Percentiles rank a stretch among this genome's conserved stretches.
Evolutionary conservation across 2,113 vertebrate species (phyloP).

Genomic region (Acrocephalus kingi): DNA sequence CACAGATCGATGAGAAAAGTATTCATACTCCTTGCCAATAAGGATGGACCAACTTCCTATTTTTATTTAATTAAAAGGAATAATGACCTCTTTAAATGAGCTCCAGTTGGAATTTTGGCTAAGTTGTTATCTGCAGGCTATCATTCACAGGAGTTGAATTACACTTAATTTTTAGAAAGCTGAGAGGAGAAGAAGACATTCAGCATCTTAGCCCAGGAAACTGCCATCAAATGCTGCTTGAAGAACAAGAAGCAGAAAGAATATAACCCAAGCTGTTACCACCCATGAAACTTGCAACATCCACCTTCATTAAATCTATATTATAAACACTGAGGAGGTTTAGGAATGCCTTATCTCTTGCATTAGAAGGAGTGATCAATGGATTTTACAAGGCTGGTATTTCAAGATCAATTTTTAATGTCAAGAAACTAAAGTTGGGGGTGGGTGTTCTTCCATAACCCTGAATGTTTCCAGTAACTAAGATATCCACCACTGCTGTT

Average conservation of each 20-base stretch:
- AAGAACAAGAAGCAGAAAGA: background rate
- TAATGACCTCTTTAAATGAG: background rate
- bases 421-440: background rate
- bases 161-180: conserved; percentile 3
- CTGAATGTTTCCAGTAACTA: background rate
- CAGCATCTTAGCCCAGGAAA: background rate
- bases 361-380: conserved; percentile 14
- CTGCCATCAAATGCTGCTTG: background rate
- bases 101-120: background rate
- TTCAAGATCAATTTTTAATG: conserved; percentile 36
- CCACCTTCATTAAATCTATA: background rate
- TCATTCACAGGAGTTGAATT: background rate
- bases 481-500: background rate
- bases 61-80: background rate
- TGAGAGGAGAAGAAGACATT: background rate
- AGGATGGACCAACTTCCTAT: background rate
- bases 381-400: background rate
- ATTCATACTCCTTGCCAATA: background rate
- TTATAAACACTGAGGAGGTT: conserved; percentile 1
- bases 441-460: background rate
- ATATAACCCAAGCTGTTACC: background rate
- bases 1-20: background rate
- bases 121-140: background rate
- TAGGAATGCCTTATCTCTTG: conserved; percentile 15
- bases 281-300: background rate